Conservation (phyloP, 2,797 vertebrate species). For the Alfaro cultratus region DNA sequence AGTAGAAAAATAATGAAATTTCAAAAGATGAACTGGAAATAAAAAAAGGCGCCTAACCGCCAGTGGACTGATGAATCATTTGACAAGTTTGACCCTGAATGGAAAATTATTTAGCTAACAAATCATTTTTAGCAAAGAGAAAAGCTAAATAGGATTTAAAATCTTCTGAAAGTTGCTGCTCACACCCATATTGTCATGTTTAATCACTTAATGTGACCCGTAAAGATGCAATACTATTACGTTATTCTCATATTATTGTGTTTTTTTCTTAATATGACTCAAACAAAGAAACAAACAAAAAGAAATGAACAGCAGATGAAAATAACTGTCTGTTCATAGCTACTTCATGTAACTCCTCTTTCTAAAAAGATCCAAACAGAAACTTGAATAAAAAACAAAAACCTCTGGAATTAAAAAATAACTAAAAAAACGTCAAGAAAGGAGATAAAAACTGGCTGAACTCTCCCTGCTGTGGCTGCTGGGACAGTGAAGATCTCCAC, state of each 20-base stretch:
- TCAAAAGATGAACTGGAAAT: no score
- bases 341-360: not conserved
- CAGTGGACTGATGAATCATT: no score
- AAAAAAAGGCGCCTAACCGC: no score
- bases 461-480: not conserved
- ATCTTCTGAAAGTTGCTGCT: not conserved
- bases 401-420: not conserved
- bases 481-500: slow-evolving; percentile 21
- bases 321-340: not conserved
- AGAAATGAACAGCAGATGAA: not conserved
- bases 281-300: not conserved
- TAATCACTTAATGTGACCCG: not conserved
- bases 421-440: not conserved
- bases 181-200: not conserved
- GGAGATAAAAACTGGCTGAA: not conserved
- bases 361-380: not conserved
- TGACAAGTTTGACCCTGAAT: no score
- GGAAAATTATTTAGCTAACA: not conserved
- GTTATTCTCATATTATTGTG: not conserved
- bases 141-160: not conserved
- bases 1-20: no score
- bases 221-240: no score
- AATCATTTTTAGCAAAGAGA: not conserved
- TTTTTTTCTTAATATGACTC: no score
- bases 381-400: not conserved